Conservation (phyloP, 2,888 invertebrate genomes). For the Hydrotaea cyrtoneurina region DNA sequence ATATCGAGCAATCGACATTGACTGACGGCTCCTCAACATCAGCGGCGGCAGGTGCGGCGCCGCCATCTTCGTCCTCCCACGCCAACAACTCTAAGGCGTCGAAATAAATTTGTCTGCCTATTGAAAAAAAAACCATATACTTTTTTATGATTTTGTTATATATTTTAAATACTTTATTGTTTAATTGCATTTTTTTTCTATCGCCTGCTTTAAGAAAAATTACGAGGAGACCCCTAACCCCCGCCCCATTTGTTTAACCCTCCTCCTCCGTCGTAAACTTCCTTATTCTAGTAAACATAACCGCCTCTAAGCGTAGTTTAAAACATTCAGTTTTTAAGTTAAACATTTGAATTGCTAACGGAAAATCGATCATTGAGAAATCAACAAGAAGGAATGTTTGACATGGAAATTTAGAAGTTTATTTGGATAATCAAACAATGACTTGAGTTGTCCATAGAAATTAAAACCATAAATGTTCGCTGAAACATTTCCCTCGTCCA, state of each 20-base stretch:
- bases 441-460: too few species aligned
- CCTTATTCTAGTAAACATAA: background rate
- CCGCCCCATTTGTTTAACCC: background rate
- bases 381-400: background rate
- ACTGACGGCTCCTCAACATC: constrained; percentile 46
- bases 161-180: constrained; percentile 24
- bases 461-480: too few species aligned
- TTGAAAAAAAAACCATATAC: background rate
- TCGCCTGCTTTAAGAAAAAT: constrained; percentile 1
- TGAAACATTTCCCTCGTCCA: background rate
- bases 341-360: background rate
- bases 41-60: background rate
- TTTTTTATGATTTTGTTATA: constrained; percentile 12
- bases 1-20: constrained; percentile 76
- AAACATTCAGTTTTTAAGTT: background rate
- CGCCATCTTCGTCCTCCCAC: background rate
- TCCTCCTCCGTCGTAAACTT: background rate
- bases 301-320: constrained; percentile 6
- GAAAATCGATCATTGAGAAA: background rate
- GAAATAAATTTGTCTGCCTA: constrained; percentile 45
- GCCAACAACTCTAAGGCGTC: constrained; percentile 27
- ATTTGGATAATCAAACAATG: too few species aligned
- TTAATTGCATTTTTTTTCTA: constrained; percentile 37
- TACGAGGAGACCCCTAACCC: constrained; percentile 6
- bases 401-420: too few species aligned